Conservation (phyloP, 30 jellyfish, hydroid and myxozoan genomes). For the Turritopsis rubra region DNA sequence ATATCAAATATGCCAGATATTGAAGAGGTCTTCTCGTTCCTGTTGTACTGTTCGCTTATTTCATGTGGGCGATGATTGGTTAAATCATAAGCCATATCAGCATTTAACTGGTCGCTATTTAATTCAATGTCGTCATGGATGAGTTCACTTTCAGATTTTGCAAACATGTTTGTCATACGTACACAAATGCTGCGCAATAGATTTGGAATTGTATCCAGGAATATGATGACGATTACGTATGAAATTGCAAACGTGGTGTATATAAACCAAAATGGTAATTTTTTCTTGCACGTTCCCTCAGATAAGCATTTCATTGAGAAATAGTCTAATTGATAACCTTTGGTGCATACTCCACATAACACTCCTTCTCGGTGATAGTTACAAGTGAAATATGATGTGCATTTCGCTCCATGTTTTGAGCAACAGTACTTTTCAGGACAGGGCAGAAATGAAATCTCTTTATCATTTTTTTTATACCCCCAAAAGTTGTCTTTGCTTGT, state of each 20-base stretch:
- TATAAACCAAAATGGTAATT: conserved; percentile 20
- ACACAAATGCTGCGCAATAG: background rate
- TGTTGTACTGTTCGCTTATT: background rate
- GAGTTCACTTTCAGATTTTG: background rate
- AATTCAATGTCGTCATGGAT: background rate
- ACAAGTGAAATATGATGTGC: conserved; percentile 24
- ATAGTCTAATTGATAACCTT: conserved; percentile 27
- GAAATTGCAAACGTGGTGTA: background rate
- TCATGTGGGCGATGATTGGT: background rate
- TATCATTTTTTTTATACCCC: conserved; percentile 26
- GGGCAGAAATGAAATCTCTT: conserved; percentile 15
- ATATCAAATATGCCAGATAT: background rate
- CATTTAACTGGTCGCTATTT: background rate
- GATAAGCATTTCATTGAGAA: conserved; percentile 24
- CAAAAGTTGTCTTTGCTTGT: conserved; percentile 31
- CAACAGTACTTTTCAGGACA: conserved; percentile 33
- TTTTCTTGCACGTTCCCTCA: conserved; percentile 17
- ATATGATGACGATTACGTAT: conserved; percentile 24
- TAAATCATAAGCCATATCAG: background rate
- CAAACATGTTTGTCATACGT: background rate
- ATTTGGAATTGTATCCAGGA: background rate
- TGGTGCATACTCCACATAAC: conserved; percentile 26
- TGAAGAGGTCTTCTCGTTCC: background rate
- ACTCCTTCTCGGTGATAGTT: background rate
- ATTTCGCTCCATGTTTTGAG: conserved; percentile 3